Conservation (phyloP, 2,797 vertebrate genomes). For the Sylvia borin region DNA sequence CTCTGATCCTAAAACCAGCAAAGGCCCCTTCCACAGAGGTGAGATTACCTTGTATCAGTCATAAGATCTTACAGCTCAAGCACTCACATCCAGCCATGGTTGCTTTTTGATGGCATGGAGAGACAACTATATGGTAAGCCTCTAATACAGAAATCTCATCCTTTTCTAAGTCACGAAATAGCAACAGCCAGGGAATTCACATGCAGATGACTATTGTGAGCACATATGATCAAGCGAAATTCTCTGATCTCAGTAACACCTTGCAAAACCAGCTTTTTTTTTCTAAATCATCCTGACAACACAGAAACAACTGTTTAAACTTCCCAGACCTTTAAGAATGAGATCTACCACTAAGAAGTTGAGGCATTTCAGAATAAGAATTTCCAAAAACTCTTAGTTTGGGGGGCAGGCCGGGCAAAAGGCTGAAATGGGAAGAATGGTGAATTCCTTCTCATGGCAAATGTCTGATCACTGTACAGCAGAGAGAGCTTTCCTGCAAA, state of each 20-base stretch:
- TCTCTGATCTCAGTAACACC: background rate
- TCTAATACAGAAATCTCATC: background rate
- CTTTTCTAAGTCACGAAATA: background rate
- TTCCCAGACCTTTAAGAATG: background rate
- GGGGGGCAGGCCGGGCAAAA: background rate
- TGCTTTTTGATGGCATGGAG: background rate
- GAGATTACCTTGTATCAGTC: background rate
- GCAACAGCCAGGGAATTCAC: background rate
- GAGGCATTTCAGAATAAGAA: background rate
- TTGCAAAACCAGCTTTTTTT: background rate
- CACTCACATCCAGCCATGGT: background rate
- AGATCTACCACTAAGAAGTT: background rate
- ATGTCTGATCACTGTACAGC: background rate
- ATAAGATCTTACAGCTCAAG: background rate
- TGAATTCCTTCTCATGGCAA: background rate
- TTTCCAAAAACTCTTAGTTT: background rate
- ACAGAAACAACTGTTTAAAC: background rate
- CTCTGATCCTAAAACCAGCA: background rate
- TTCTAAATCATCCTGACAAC: background rate
- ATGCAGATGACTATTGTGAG: background rate
- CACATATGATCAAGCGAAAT: background rate
- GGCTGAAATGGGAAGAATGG: background rate
- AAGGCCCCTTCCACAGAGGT: background rate
- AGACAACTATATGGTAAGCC: background rate
- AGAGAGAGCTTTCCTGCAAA: background rate